Percentiles rank a stretch among this genome's conserved stretches.
Evolutionary conservation across 2,888 invertebrate genomes (phyloP).

Genomic region (Drosophila kambysellisi): DNA sequence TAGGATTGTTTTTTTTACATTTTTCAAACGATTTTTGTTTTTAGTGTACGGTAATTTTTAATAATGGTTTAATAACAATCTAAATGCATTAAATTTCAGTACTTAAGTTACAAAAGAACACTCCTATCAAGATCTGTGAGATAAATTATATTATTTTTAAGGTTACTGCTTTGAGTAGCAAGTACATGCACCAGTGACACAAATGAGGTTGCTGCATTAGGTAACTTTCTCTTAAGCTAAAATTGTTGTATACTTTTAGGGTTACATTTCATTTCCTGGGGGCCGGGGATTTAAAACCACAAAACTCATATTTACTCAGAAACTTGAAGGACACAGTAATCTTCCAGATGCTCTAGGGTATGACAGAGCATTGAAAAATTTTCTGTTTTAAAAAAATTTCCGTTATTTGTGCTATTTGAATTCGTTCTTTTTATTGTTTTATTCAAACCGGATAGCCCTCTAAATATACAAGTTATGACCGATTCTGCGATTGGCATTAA

Average conservation of each 20-base stretch:
- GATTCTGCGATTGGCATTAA: not conserved
- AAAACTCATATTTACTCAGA: not conserved
- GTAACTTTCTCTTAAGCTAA: not conserved
- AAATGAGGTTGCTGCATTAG: not conserved
- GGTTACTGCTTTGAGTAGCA: not conserved
- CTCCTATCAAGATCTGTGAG: not conserved
- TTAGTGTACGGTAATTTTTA: too few species aligned
- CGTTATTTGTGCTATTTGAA: too few species aligned
- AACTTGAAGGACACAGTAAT: not conserved
- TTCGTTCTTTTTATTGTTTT: too few species aligned
- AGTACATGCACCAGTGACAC: not conserved
- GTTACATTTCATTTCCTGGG: fast-evolving
- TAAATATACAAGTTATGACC: too few species aligned
- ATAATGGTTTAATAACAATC: not conserved
- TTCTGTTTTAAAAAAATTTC: not conserved
- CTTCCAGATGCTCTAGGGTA: not conserved
- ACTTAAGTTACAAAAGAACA: not conserved
- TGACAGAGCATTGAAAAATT: not conserved
- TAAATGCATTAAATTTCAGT: too few species aligned
- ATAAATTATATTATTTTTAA: not conserved
- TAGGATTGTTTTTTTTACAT: too few species aligned
- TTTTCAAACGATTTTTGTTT: too few species aligned
- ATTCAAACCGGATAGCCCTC: too few species aligned
- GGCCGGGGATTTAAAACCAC: not conserved
- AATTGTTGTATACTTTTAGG: not conserved